Evolutionary conservation across 2,113 vertebrate genomes (phyloP).

Genomic region (Ceratotherium simum): DNA sequence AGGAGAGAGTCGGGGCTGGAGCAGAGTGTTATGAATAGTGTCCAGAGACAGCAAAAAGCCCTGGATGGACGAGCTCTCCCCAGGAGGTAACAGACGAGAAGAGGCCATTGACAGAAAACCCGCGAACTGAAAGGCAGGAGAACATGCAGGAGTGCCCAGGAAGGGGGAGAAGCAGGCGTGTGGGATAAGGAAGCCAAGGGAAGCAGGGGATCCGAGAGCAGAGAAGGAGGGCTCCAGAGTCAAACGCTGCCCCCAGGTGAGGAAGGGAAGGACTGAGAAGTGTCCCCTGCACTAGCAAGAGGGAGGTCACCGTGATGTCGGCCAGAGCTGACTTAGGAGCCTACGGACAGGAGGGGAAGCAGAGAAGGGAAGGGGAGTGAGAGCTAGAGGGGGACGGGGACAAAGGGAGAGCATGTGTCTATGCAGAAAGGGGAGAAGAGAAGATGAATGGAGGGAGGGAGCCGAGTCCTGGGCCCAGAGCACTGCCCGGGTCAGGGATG

Average conservation of each 20-base stretch:
- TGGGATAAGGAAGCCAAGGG: neutral
- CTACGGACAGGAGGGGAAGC: neutral
- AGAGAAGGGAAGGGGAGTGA: neutral
- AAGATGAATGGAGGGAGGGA: neutral
- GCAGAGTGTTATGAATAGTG: neutral
- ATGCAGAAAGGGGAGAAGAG: neutral
- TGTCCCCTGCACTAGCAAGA: neutral
- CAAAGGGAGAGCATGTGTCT: neutral
- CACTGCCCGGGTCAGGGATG: neutral
- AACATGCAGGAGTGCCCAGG: neutral
- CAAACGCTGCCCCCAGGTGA: neutral
- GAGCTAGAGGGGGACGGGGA: neutral
- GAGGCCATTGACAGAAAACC: neutral
- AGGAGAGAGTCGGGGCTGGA: neutral
- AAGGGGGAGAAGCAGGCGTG: neutral
- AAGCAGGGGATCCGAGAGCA: neutral
- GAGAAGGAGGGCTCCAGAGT: neutral
- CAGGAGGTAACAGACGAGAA: neutral
- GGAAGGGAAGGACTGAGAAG: neutral
- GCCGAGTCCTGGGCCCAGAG: neutral
- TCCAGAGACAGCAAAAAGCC: neutral
- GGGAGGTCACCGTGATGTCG: neutral
- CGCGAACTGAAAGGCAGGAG: neutral
- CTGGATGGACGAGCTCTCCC: neutral
- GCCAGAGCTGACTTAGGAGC: neutral